phyloP scores from a whole-genome alignment of 92 coral and sea anemone genomes.

The Zoanthus solanderi region DNA sequence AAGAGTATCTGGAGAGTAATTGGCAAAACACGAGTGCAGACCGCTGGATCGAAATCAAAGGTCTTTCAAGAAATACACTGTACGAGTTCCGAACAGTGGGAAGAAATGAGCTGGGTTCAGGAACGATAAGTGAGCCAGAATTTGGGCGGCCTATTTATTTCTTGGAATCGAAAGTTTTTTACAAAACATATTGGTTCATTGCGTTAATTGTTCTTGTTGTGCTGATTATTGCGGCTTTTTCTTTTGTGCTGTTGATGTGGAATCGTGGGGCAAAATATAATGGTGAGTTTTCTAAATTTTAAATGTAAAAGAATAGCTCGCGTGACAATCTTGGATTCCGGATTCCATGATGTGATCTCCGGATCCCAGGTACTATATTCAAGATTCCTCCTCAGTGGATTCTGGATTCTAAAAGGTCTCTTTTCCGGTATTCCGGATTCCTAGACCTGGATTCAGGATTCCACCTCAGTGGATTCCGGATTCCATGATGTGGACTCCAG shows the following conservation, averaged over 20 bases:
- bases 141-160: background rate
- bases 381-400: too few species aligned
- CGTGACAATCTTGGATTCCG: background rate
- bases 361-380: too few species aligned
- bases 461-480: too few species aligned
- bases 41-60: constrained; percentile 12
- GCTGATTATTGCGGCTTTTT: background rate
- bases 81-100: constrained; percentile 22
- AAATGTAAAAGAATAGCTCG: background rate
- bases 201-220: background rate
- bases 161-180: background rate
- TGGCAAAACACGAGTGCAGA: constrained; percentile 15
- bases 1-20: background rate
- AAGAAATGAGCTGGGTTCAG: background rate
- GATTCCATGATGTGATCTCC: background rate
- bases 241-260: background rate
- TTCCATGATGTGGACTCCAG: too few species aligned
- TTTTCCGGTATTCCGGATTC: too few species aligned
- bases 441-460: too few species aligned
- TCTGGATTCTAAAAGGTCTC: too few species aligned
- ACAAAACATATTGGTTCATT: background rate
- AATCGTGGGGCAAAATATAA: background rate
- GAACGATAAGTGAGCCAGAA: constrained; percentile 1
- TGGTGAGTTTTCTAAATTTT: background rate
- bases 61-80: constrained; percentile 2